These are phyloP conservation scores for Seira musarum DNA, from an alignment of 2,888 invertebrate genomes.

Conservation along the genomic window DNA sequence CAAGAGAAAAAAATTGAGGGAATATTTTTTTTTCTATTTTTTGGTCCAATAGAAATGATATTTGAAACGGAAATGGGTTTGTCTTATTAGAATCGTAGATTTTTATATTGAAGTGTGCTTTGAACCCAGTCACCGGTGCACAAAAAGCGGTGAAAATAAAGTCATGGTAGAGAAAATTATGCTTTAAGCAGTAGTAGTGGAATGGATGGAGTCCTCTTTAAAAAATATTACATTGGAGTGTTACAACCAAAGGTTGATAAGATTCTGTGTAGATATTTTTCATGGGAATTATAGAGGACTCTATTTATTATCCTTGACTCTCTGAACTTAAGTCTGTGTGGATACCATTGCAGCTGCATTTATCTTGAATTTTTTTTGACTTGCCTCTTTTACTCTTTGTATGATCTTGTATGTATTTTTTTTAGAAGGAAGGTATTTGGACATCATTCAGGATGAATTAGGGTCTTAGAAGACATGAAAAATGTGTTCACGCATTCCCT, in stretches of 20 bases:
- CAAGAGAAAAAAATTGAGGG: slow-evolving; percentile 25
- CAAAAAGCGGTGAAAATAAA: too few relatives aligned
- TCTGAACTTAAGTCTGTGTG: too few relatives aligned
- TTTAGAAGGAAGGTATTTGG: slow-evolving; percentile 9
- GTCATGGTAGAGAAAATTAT: too few relatives aligned
- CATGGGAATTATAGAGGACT: too few relatives aligned
- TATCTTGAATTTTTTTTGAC: too few relatives aligned
- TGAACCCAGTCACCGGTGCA: slow-evolving; percentile 2
- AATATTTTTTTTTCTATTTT: slow-evolving; percentile 9
- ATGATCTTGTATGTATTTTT: neutral
- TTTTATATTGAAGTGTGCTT: neutral
- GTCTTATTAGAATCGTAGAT: slow-evolving; percentile 36
- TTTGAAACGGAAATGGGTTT: slow-evolving; percentile 52
- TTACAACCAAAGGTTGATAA: too few relatives aligned
- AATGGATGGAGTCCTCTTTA: too few relatives aligned
- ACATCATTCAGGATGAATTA: slow-evolving; percentile 63
- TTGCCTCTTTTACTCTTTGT: neutral
- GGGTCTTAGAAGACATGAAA: slow-evolving; percentile 62
- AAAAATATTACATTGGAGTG: too few relatives aligned
- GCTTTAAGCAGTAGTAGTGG: too few relatives aligned
- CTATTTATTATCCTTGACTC: too few relatives aligned
- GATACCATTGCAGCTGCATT: too few relatives aligned
- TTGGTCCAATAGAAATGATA: slow-evolving; percentile 36
- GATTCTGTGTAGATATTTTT: too few relatives aligned
- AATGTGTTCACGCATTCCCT: slow-evolving; percentile 62